Evolutionary conservation across 2,888 invertebrate genomes (phyloP).

Genomic region (Sminthurides aquaticus): DNA sequence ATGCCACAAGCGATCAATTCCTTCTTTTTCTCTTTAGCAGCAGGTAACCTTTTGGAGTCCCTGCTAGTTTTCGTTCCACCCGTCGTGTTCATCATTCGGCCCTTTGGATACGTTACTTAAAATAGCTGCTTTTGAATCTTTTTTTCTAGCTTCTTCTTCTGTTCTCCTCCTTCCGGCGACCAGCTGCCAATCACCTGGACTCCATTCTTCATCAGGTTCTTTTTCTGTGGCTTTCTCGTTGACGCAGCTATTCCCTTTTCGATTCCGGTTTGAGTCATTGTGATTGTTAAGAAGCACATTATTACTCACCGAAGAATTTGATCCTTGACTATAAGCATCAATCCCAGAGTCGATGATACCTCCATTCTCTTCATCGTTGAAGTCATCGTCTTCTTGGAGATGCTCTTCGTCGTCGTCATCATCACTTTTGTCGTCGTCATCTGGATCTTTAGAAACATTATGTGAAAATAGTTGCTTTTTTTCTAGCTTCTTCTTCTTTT

Average conservation of each 20-base stretch:
- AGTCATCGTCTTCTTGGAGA: slow-evolving; percentile 34
- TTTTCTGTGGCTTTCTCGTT: slow-evolving; percentile 3
- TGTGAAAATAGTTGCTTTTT: slow-evolving; percentile 61
- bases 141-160: too few species aligned
- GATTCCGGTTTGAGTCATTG: slow-evolving; percentile 17
- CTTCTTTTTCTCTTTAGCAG: too few species aligned
- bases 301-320: slow-evolving; percentile 51
- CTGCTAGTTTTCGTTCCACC: too few species aligned
- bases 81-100: too few species aligned
- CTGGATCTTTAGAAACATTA: slow-evolving; percentile 55
- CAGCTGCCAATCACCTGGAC: too few species aligned
- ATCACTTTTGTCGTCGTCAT: slow-evolving; percentile 54
- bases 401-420: slow-evolving; percentile 37
- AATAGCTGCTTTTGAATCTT: too few species aligned
- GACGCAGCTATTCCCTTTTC: slow-evolving; percentile 22
- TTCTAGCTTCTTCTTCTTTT: slow-evolving; percentile 92
- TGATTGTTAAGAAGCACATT: slow-evolving; percentile 3
- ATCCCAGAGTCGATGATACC: slow-evolving; percentile 59
- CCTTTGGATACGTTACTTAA: too few species aligned
- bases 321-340: slow-evolving; percentile 80
- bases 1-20: too few species aligned
- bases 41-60: too few species aligned
- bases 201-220: slow-evolving; percentile 49
- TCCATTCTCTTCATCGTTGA: slow-evolving; percentile 64
- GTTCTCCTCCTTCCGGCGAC: too few species aligned